Base-by-base conservation (phyloP, 2,113 vertebrate genomes). In the Passer domesticus region DNA sequence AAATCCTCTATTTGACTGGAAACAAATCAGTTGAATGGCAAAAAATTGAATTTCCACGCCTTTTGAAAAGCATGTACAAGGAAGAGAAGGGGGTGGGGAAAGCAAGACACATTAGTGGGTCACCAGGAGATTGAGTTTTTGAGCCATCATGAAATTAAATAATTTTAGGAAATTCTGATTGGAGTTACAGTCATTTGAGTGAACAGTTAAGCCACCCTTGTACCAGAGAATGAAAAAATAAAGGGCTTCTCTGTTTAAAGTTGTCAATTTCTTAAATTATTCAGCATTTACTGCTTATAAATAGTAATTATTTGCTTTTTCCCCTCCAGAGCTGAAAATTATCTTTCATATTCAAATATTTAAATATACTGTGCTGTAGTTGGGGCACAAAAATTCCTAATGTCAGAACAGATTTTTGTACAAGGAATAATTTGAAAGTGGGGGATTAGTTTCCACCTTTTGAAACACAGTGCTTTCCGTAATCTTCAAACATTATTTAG, bases 401-500 rank as follows among this genome's bases (percentile, higher is more conserved):
- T 97, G 96, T 98, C 96, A 96, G 95, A 96, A 94, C 87, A 97
- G 97, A 97, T 98, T 98, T 98, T 98, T 98, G 96, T 97, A 96
- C 89, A 91, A 97, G 97, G 97, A 97, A 97, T 98, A 95, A 98
- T 98, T 98, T 98, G 90, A 98, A 98, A 98, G 98, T 98, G 97
- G 85, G 87, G 96, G 97, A 98, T 98, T 98, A 97, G 97, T 98
- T 98, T 98, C 97, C 94, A 97, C 98, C 98, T 98, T 98, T 98
- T 98, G 97, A 98, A 98, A 98, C 97, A 97, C 96, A 93, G 97
- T 98, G 98, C 98, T 98, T 98, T 98, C 97, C 43, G 96, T 98
- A 98, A 98, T 98, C 98, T 98, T 99, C 98, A 98, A 98, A 98
- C 98, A 98, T 98, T 98, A 98, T 98, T 98, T 98, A 97, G 98